A percentile compares a stretch with the other conserved stretches of the same genome.
These are phyloP conservation scores for Oostethus manadensis DNA, from an alignment of 2,113 vertebrate species.

Conservation along the genomic window DNA sequence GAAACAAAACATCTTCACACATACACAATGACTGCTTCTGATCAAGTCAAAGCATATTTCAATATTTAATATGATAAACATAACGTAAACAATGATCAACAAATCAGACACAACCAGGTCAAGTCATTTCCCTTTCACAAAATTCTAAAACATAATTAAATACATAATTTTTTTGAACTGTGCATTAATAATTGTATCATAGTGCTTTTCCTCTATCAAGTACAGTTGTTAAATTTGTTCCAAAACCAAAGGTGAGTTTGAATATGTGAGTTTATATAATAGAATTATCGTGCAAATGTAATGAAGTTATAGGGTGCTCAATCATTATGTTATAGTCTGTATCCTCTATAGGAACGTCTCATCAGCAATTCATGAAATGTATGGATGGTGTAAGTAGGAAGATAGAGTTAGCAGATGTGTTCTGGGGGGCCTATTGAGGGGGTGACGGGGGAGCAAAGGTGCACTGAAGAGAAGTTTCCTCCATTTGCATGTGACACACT, in stretches of 20 bases:
- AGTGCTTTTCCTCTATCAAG: too few species aligned
- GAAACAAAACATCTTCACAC: neutral
- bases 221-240: too few species aligned
- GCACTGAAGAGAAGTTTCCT: slow-evolving; percentile 60
- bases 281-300: neutral
- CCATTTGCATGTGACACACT: slow-evolving; percentile 73
- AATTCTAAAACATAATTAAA: neutral
- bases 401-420: slow-evolving; percentile 48
- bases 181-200: too few species aligned
- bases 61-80: neutral
- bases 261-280: neutral
- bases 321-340: slow-evolving; percentile 10
- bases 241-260: neutral
- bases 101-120: neutral
- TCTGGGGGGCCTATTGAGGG: slow-evolving; percentile 37
- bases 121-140: neutral
- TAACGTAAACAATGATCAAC: neutral
- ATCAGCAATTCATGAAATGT: slow-evolving; percentile 58
- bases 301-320: slow-evolving; percentile 18
- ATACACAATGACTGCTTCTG: neutral
- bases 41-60: neutral
- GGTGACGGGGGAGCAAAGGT: slow-evolving; percentile 54
- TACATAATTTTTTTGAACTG: neutral
- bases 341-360: slow-evolving; percentile 25
- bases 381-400: slow-evolving; percentile 43